These are phyloP conservation scores for Lepilemur ruficaudatus DNA, from an alignment of 2,797 vertebrate species.

Conservation along the genomic window DNA sequence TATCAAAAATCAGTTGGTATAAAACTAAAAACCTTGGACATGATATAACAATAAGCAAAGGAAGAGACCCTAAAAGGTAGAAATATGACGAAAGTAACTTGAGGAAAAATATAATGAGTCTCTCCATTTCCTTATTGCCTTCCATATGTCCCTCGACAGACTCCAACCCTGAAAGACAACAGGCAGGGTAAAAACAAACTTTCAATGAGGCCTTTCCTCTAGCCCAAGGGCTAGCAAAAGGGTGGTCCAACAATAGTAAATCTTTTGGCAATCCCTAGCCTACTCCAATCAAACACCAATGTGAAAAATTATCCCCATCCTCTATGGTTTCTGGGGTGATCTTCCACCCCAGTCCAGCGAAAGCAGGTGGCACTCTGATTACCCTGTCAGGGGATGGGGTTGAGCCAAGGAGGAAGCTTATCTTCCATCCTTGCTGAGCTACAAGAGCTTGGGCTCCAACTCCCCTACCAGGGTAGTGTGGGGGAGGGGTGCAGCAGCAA, in stretches of 20 bases:
- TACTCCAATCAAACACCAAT: neutral
- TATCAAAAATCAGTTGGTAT: neutral
- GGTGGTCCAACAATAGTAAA: neutral
- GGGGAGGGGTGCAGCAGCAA: too few species aligned
- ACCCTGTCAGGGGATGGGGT: too few species aligned
- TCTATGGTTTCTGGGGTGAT: neutral
- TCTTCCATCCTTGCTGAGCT: neutral
- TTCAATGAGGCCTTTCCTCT: neutral
- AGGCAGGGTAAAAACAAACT: neutral
- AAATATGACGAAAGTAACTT: neutral
- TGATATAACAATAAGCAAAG: neutral
- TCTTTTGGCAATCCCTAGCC: neutral
- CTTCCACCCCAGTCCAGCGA: neutral
- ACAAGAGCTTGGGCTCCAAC: neutral
- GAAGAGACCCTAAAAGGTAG: neutral
- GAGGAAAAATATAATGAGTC: neutral
- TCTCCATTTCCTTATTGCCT: neutral
- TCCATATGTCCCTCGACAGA: neutral
- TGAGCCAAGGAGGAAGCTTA: neutral
- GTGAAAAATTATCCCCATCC: neutral
- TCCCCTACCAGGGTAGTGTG: neutral
- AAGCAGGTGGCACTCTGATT: neutral
- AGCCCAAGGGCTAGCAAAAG: neutral
- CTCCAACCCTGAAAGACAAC: neutral
- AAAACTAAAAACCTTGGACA: neutral